A percentile compares a stretch with the other conserved stretches of the same genome.
Evolutionary conservation across 2,797 vertebrate genomes (phyloP).

Genomic region (Perodicticus potto): DNA sequence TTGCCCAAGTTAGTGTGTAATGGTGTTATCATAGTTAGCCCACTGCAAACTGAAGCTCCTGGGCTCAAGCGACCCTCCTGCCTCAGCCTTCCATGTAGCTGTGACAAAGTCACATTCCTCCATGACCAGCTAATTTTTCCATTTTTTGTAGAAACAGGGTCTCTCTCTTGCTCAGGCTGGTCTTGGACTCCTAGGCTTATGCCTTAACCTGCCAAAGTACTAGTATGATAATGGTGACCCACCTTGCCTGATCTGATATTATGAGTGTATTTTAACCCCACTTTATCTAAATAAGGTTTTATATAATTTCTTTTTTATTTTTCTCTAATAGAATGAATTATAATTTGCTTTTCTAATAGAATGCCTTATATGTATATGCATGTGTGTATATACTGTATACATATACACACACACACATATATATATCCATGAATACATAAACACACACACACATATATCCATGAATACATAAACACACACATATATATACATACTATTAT

Average conservation of each 20-base stretch:
- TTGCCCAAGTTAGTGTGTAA: too few species aligned
- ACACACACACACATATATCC: background rate
- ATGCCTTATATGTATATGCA: background rate
- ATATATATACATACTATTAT: background rate
- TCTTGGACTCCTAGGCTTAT: too few species aligned
- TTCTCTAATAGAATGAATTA: background rate
- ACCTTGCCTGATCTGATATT: background rate
- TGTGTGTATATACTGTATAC: background rate
- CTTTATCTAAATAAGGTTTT: constrained; percentile 38
- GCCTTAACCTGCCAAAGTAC: too few species aligned
- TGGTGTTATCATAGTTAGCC: too few species aligned
- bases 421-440: background rate
- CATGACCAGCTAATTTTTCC: too few species aligned
- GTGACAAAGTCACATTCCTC: too few species aligned
- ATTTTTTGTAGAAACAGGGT: too few species aligned
- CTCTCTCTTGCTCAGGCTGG: too few species aligned
- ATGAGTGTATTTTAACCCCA: constrained; percentile 32
- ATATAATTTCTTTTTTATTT: constrained; percentile 22
- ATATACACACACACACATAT: background rate
- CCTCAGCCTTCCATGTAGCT: too few species aligned
- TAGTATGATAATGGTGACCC: too few species aligned
- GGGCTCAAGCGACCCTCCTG: too few species aligned
- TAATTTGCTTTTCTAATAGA: background rate
- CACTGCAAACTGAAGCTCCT: too few species aligned
- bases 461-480: background rate